These are phyloP conservation scores for Apostichopus parvimensis DNA, from an alignment of 35 echinoderm and acorn worm genomes.

Conservation along the genomic window DNA sequence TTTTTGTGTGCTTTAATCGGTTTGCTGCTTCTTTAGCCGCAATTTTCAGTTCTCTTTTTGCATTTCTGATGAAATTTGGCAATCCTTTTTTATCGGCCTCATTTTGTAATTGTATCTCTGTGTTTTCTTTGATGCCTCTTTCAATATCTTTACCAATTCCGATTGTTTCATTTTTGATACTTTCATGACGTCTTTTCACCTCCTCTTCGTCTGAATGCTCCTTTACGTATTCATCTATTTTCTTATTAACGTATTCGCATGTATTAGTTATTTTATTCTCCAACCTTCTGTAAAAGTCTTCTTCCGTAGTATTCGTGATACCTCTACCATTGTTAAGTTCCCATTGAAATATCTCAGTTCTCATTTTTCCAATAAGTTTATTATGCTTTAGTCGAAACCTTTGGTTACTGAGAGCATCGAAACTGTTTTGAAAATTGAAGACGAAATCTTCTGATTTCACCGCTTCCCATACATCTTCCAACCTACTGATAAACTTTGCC, in stretches of 20 bases:
- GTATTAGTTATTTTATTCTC: background rate
- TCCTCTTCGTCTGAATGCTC: conserved; percentile 9
- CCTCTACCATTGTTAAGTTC: background rate
- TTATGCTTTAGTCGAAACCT: conserved; percentile 38
- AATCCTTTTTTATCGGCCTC: background rate
- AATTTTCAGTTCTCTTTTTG: no score
- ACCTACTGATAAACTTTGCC: background rate
- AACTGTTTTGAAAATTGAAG: conserved; percentile 49
- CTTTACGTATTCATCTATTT: conserved; percentile 12
- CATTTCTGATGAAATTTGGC: no score
- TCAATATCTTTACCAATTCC: background rate
- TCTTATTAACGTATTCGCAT: background rate
- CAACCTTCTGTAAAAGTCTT: no score
- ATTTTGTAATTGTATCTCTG: background rate
- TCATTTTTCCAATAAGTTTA: conserved; percentile 13
- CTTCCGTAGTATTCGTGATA: background rate
- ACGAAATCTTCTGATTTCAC: conserved; percentile 53
- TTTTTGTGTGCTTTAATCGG: no score
- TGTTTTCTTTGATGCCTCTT: background rate
- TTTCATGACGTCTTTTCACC: background rate
- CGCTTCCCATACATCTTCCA: conserved; percentile 54
- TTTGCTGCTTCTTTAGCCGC: no score
- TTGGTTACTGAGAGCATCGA: conserved; percentile 26
- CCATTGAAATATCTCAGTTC: background rate
- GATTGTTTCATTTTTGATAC: background rate